A percentile compares a stretch with the other conserved stretches of the same genome.
phyloP scores from a whole-genome alignment of 2,797 vertebrate species.

The Halcyon chelicuti region DNA sequence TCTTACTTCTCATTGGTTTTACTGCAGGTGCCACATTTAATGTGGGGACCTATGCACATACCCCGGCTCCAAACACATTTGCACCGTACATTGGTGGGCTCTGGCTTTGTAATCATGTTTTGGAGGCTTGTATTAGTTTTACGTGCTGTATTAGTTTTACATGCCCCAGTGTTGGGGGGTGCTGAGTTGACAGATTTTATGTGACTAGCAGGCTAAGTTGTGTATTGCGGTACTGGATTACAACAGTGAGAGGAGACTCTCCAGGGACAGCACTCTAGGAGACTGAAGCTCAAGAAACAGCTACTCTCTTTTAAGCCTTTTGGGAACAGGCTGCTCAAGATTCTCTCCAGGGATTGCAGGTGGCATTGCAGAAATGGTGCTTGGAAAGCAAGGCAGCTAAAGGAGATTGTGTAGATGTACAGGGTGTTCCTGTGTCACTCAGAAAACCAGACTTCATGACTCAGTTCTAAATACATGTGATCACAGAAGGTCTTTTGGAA shows the following conservation, averaged over 20 bases:
- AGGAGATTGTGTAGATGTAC: neutral
- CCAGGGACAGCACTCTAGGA: neutral
- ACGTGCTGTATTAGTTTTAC: neutral
- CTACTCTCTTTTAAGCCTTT: neutral
- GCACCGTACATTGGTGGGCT: neutral
- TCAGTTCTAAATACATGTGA: neutral
- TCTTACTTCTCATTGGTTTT: neutral
- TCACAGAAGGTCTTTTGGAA: neutral
- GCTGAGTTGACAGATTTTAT: neutral
- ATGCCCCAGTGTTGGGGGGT: neutral
- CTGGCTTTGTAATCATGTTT: neutral
- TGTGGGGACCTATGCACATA: neutral
- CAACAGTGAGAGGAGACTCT: neutral
- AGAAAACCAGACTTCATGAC: neutral
- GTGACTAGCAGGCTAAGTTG: neutral
- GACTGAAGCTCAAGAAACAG: neutral
- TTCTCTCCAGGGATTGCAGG: neutral
- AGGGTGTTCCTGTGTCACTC: neutral
- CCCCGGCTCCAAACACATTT: rapidly evolving
- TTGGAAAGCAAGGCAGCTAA: neutral
- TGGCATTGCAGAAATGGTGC: neutral
- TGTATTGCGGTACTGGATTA: neutral
- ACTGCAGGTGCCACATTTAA: neutral
- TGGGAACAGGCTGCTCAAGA: neutral
- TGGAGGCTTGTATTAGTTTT: neutral